A percentile compares a stretch with the other conserved stretches of the same genome.
phyloP scores from a whole-genome alignment of 2,888 invertebrate genomes.

The Ommatoiulus sabulosus region DNA sequence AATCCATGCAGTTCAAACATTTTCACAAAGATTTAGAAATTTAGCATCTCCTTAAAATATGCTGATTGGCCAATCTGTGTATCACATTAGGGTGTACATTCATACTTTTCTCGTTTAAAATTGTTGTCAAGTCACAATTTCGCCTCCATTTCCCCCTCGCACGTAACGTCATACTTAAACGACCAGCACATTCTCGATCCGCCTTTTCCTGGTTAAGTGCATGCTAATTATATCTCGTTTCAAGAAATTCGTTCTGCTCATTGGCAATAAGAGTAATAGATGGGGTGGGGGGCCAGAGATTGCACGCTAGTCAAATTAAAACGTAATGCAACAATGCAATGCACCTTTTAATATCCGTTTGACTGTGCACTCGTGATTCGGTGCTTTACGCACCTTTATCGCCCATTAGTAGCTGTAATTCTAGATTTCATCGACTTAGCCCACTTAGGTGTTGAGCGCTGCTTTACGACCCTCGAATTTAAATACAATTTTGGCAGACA shows the following conservation, averaged over 20 bases:
- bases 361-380: background rate
- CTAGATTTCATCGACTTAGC: constrained; percentile 12
- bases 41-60: too few species aligned
- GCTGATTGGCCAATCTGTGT: too few species aligned
- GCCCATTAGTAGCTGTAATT: constrained; percentile 4
- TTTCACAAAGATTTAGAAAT: too few species aligned
- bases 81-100: too few species aligned
- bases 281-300: too few species aligned
- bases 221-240: background rate
- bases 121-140: too few species aligned
- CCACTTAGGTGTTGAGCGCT: constrained; percentile 12
- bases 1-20: too few species aligned
- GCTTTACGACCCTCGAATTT: background rate
- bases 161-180: background rate
- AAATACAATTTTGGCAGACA: background rate
- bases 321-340: background rate
- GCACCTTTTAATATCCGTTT: background rate
- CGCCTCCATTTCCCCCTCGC: background rate
- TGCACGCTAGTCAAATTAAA: background rate
- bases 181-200: background rate
- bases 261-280: background rate
- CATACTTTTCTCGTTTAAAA: too few species aligned
- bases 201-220: background rate
- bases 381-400: background rate
- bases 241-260: background rate